These are phyloP conservation scores for Nasonia longicornis DNA, from an alignment of 1,140 invertebrate species.

Conservation along the genomic window DNA sequence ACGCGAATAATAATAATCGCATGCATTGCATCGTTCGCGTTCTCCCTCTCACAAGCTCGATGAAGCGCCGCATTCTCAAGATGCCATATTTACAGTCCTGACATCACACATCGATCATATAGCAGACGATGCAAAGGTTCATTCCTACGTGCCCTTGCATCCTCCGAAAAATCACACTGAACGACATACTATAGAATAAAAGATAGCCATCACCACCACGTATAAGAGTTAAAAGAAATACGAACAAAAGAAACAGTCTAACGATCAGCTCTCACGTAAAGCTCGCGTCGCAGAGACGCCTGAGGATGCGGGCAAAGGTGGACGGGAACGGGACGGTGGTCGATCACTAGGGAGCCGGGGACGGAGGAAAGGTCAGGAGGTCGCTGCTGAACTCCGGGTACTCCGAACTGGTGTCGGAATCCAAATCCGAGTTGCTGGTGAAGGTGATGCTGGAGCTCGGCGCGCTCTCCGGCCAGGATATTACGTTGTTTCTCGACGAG, in stretches of 20 bases:
- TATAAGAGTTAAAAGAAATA: background rate
- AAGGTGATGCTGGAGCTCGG: conserved; percentile 66
- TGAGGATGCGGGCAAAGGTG: background rate
- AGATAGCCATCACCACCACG: background rate
- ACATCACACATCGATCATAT: conserved; percentile 6
- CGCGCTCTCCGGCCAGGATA: conserved; percentile 66
- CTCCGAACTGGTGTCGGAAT: conserved; percentile 66
- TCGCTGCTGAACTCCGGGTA: conserved; percentile 68
- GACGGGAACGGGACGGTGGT: background rate
- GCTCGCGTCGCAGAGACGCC: conserved; percentile 10
- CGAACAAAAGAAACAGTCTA: background rate
- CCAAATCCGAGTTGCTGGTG: conserved; percentile 66
- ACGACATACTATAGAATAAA: background rate
- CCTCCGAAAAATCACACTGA: conserved; percentile 5
- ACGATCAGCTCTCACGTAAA: conserved; percentile 6
- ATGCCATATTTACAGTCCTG: conserved; percentile 29
- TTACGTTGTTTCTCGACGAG: conserved; percentile 61
- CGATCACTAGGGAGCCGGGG: conserved; percentile 60
- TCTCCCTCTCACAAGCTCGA: conserved; percentile 17
- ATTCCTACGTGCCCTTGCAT: conserved; percentile 9
- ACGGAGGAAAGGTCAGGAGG: conserved; percentile 63
- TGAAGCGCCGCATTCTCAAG: conserved; percentile 23
- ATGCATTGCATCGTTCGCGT: background rate
- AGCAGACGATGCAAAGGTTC: conserved; percentile 8
- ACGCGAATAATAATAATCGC: background rate